Evolutionary conservation across 2,888 invertebrate species (phyloP), one percentile per base, ranked within the genome.

Genomic region (Encarsia formosa): DNA sequence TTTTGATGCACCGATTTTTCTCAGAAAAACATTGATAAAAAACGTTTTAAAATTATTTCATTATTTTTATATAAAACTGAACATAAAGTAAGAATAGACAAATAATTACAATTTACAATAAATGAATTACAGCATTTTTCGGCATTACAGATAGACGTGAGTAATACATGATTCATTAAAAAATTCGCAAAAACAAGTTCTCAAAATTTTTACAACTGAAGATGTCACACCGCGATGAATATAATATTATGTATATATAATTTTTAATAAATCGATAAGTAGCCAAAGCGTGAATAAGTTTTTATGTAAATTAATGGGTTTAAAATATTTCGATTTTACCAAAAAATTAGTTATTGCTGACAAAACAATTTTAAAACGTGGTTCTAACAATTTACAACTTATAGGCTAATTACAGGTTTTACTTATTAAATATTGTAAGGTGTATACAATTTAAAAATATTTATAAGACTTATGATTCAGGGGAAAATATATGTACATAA

Each of bases 291-390:
- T 44, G 54, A 49, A 53, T 49, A 47, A 24, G 37, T 38, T 37
- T 29, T 35, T 35, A 13, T 44, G 48, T 44, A 51, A 54, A 50
- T 49, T 29, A 44, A 47, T 51, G 50, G 44, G 47, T 51, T 54
- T 18, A 11, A 29, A 26, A 34, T 41, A 37, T 4, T n/a, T 20
- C 15, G 47, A 43, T 50, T 39, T 11, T 24, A 22, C 22, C n/a
- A 22, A 20, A 8, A 20, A 9, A 39, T 20, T 13, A 22, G 20
- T 22, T 13, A 16, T 39, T 22, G 11, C n/a, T n/a, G 23, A 13
- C 13, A 13, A 22, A 39, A 15, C n/a, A 39, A 39, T 22, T 39
- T 23, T n/a, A 39, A 22, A 22, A 22, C 23, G 2, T 19, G 22
- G 13, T 22, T 39, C 23, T 32, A n/a, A 32, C 13, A 32, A 13